These are phyloP conservation scores for Stictocephala bisonia DNA, from an alignment of 2,888 invertebrate genomes.

Conservation along the genomic window DNA sequence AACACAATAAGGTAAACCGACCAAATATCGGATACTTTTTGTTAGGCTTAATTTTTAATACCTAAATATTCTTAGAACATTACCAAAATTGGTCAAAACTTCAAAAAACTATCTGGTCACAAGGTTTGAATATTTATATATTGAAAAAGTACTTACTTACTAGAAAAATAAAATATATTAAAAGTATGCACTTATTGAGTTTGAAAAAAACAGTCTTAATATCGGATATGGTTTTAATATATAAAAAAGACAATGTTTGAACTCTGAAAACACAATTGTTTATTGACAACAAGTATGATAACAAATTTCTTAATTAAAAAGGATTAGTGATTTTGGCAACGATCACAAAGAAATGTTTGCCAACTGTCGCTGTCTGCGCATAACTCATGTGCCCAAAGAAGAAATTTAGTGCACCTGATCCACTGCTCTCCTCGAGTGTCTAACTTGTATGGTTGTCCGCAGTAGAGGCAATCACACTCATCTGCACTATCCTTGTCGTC, in stretches of 20 bases:
- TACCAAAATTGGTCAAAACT: too few relatives aligned
- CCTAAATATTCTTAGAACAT: too few relatives aligned
- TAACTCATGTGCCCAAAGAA: background rate
- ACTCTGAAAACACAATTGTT: too few relatives aligned
- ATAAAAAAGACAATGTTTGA: too few relatives aligned
- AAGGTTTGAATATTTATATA: background rate
- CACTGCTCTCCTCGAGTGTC: background rate
- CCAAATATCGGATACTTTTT: too few relatives aligned
- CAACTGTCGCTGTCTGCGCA: too few relatives aligned
- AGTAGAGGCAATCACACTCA: background rate
- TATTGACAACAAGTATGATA: background rate
- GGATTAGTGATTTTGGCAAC: background rate
- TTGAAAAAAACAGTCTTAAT: slow-evolving; percentile 6
- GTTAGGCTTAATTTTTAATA: too few relatives aligned
- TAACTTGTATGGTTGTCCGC: background rate
- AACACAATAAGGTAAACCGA: too few relatives aligned
- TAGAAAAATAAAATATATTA: background rate
- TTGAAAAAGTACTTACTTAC: background rate
- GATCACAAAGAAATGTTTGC: background rate
- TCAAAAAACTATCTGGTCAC: too few relatives aligned
- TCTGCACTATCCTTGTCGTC: slow-evolving; percentile 1
- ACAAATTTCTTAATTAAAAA: background rate
- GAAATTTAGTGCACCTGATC: too few relatives aligned
- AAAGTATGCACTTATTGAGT: background rate
- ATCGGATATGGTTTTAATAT: too few relatives aligned